phyloP scores from a whole-genome alignment of 2,113 vertebrate species.

The Prunella fulvescens region DNA sequence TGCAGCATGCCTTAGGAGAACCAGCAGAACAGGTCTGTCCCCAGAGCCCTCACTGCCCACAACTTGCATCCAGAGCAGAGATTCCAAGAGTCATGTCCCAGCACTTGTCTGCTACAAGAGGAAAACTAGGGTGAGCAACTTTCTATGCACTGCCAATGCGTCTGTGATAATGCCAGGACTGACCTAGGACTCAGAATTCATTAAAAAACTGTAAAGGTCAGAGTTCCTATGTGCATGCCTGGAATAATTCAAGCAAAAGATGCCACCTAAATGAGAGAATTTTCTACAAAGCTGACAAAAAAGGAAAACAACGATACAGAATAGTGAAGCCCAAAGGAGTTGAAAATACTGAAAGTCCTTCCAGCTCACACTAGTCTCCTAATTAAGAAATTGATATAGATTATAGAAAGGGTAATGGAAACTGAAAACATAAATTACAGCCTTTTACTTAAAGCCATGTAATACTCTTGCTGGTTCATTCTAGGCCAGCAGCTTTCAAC shows the following conservation, averaged over 20 bases:
- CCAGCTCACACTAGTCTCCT: neutral
- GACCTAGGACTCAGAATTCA: neutral
- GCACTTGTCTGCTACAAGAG: neutral
- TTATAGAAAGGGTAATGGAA: neutral
- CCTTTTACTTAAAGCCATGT: neutral
- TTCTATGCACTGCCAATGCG: neutral
- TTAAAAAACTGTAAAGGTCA: neutral
- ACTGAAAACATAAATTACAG: neutral
- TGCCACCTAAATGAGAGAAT: neutral
- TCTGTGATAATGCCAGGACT: neutral
- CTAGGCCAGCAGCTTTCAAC: neutral
- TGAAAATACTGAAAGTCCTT: neutral
- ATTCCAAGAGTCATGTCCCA: neutral
- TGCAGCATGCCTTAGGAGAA: neutral
- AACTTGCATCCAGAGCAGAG: neutral
- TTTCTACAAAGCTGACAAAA: neutral
- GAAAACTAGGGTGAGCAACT: neutral
- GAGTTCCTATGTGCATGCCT: neutral
- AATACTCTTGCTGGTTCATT: neutral
- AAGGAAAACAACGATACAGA: neutral
- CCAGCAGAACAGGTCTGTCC: neutral
- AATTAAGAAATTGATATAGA: neutral
- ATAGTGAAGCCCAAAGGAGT: neutral
- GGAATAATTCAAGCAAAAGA: neutral
- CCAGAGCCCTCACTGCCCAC: neutral